A percentile compares a stretch with the other conserved stretches of the same genome.
These are phyloP conservation scores for Julus scandinavius DNA, from an alignment of 2,888 invertebrate genomes.

Conservation along the genomic window DNA sequence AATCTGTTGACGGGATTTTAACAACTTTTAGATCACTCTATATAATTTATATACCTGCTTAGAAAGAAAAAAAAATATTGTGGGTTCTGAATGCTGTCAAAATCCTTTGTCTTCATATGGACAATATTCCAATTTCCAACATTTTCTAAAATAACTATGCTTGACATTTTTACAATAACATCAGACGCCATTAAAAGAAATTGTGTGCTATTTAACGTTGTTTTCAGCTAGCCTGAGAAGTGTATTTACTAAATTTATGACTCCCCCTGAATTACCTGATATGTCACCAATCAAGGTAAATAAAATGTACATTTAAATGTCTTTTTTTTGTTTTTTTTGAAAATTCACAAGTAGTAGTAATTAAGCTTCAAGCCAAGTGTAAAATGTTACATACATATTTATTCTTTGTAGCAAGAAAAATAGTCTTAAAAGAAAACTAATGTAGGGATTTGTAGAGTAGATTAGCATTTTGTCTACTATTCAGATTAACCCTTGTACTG, in stretches of 20 bases:
- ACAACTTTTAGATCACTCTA: neutral
- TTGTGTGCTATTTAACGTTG: neutral
- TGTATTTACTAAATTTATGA: neutral
- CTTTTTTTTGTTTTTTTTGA: neutral
- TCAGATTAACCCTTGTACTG: too few species aligned
- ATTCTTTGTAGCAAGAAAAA: too few species aligned
- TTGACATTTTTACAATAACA: slow-evolving; percentile 1
- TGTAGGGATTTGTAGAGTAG: too few species aligned
- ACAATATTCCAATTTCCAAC: neutral
- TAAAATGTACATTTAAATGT: slow-evolving; percentile 20
- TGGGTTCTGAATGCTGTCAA: neutral
- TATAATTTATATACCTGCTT: neutral
- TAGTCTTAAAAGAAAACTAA: too few species aligned
- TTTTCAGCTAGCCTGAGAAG: neutral
- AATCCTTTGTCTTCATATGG: neutral
- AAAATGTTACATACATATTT: too few species aligned
- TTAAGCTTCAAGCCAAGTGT: too few species aligned
- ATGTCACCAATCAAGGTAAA: neutral
- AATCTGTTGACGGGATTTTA: neutral
- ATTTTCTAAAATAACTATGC: neutral
- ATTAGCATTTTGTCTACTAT: too few species aligned
- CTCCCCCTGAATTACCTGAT: neutral
- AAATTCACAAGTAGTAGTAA: neutral
- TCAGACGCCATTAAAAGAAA: neutral
- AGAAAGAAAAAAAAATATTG: neutral